phyloP scores from a whole-genome alignment of 2,888 invertebrate species.

The Ypsolopha scabrella region DNA sequence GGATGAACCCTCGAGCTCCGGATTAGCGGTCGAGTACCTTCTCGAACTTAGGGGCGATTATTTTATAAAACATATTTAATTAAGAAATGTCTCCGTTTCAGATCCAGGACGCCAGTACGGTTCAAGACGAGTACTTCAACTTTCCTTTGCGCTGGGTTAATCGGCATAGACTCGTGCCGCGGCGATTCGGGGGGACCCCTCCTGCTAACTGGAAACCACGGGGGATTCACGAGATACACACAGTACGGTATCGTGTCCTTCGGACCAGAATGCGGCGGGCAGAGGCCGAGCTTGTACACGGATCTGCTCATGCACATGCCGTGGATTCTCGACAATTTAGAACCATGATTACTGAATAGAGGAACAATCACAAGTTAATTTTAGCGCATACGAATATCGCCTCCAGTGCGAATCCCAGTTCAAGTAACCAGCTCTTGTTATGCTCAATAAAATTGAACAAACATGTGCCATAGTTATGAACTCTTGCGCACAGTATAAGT shows the following conservation, averaged over 20 bases:
- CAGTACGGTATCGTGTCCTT: constrained; percentile 13
- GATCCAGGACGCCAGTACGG: neutral
- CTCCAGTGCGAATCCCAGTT: too few species aligned
- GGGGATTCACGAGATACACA: constrained; percentile 9
- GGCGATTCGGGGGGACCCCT: constrained; percentile 77
- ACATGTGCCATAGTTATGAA: too few species aligned
- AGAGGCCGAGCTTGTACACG: constrained; percentile 45
- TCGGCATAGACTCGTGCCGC: constrained; percentile 65
- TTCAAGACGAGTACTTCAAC: neutral
- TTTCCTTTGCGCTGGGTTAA: constrained; percentile 26
- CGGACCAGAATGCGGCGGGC: constrained; percentile 16
- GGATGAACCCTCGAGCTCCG: too few species aligned
- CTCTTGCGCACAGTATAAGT: too few species aligned
- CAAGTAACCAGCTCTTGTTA: too few species aligned
- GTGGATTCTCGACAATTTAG: constrained; percentile 24
- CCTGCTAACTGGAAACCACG: constrained; percentile 21
- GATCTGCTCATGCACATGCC: constrained; percentile 31
- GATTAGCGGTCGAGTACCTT: too few species aligned
- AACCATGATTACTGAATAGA: neutral
- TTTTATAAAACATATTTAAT: too few species aligned
- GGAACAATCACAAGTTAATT: too few species aligned
- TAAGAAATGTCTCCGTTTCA: neutral
- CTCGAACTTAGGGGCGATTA: too few species aligned
- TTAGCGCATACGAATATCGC: too few species aligned
- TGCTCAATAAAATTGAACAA: too few species aligned